Conservation (phyloP, 2,797 vertebrate species). For the Phrynocephalus forsythii region DNA sequence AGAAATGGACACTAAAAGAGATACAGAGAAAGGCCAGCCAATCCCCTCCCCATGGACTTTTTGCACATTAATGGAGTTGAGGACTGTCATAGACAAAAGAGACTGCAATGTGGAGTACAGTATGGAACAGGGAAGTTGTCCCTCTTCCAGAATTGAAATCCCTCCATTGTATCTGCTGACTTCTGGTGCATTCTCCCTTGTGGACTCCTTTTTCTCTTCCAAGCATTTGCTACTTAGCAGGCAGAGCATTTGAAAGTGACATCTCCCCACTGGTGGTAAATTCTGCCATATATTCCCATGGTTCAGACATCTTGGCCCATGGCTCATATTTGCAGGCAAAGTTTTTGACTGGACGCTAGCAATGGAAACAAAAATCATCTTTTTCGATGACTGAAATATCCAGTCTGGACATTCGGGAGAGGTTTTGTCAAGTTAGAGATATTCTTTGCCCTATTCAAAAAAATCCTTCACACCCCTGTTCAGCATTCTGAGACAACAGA, state of each 20-base stretch:
- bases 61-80: background rate
- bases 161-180: too few relatives aligned
- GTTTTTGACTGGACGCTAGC: background rate
- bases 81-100: too few relatives aligned
- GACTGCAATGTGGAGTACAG: background rate
- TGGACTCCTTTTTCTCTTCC: background rate
- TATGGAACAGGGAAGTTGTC: background rate
- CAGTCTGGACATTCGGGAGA: background rate
- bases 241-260: background rate
- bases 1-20: background rate
- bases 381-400: background rate
- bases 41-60: too few relatives aligned
- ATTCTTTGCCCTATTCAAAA: background rate
- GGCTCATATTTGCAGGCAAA: background rate
- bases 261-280: background rate
- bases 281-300: background rate
- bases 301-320: background rate
- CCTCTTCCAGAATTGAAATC: too few relatives aligned
- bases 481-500: constrained; percentile 6
- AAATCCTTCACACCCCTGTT: background rate
- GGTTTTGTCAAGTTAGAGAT: background rate
- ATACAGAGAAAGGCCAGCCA: too few relatives aligned
- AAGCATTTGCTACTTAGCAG: background rate
- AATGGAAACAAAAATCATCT: background rate
- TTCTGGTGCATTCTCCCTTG: too few relatives aligned